Conservation (phyloP, 2,888 invertebrate genomes). For the Watsonalla binaria region DNA sequence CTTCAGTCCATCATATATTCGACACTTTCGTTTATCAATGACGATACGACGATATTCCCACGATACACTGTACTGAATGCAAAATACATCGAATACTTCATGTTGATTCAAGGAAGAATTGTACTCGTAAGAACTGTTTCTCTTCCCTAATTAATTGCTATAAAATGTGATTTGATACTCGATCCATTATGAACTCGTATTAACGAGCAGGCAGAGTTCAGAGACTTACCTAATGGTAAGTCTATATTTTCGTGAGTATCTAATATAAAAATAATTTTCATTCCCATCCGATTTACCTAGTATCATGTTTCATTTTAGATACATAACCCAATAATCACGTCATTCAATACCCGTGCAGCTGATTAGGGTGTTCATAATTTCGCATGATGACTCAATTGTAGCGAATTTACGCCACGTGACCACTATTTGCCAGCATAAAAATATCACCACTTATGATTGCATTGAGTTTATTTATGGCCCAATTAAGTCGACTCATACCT, state of each 20-base stretch:
- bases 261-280: slow-evolving; percentile 6
- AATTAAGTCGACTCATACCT: slow-evolving; percentile 61
- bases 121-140: not conserved
- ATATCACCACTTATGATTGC: slow-evolving; percentile 57
- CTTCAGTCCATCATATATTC: slow-evolving; percentile 32
- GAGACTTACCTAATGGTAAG: no score
- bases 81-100: slow-evolving; percentile 33
- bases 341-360: slow-evolving; percentile 51
- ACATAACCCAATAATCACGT: slow-evolving; percentile 68
- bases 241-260: no score
- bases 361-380: slow-evolving; percentile 49
- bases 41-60: slow-evolving; percentile 42
- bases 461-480: slow-evolving; percentile 62
- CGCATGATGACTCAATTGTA: slow-evolving; percentile 59
- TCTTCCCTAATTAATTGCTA: no score
- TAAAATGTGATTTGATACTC: no score
- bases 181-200: not conserved
- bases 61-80: slow-evolving; percentile 40
- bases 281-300: slow-evolving; percentile 30
- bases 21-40: slow-evolving; percentile 41
- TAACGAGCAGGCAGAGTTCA: no score
- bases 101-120: slow-evolving; percentile 33
- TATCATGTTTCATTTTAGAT: slow-evolving; percentile 46
- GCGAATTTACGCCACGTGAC: slow-evolving; percentile 71
- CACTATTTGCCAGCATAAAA: slow-evolving; percentile 65